Percentiles rank a stretch among this genome's conserved stretches.
phyloP scores from a whole-genome alignment of 2,888 invertebrate genomes.

The Crossocerus cetratus region DNA sequence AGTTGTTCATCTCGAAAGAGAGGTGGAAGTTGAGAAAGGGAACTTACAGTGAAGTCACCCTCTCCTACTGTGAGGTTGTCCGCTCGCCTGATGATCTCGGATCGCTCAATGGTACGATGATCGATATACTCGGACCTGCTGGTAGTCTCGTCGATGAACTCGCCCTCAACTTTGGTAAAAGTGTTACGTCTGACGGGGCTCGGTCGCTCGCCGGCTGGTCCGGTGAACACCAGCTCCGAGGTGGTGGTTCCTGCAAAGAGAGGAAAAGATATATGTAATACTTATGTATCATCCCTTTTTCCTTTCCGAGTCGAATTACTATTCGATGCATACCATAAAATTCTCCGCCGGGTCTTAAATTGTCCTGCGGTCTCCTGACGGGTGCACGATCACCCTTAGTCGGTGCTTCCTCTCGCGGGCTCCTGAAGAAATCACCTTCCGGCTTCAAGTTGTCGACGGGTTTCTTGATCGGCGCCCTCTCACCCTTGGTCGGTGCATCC shows the following conservation, averaged over 20 bases:
- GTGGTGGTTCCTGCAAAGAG: conserved; percentile 83
- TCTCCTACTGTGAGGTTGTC: conserved; percentile 84
- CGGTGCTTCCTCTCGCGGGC: conserved; percentile 72
- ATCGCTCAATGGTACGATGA: conserved; percentile 81
- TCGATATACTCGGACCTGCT: conserved; percentile 83
- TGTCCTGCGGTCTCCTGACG: conserved; percentile 78
- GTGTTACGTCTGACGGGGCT: conserved; percentile 85
- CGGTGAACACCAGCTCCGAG: conserved; percentile 83
- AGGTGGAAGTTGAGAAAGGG: not conserved
- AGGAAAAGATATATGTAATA: too few species aligned
- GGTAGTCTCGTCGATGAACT: conserved; percentile 85
- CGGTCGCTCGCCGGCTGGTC: conserved; percentile 82
- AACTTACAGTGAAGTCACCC: conserved; percentile 78
- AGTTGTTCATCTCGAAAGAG: too few species aligned
- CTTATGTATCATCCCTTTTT: not conserved
- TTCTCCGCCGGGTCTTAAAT: conserved; percentile 79
- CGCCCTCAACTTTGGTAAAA: conserved; percentile 88
- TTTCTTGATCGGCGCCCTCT: conserved; percentile 75
- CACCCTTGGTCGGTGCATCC: conserved; percentile 65
- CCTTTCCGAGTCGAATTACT: not conserved
- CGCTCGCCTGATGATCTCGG: conserved; percentile 80
- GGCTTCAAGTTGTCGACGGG: conserved; percentile 78
- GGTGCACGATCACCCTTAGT: conserved; percentile 68
- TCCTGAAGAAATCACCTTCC: conserved; percentile 78
- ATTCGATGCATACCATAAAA: conserved; percentile 79